Percentiles rank a stretch among this genome's conserved stretches.
Evolutionary conservation across 2,888 invertebrate genomes (phyloP).

Genomic region (Invenusta paracnida): DNA sequence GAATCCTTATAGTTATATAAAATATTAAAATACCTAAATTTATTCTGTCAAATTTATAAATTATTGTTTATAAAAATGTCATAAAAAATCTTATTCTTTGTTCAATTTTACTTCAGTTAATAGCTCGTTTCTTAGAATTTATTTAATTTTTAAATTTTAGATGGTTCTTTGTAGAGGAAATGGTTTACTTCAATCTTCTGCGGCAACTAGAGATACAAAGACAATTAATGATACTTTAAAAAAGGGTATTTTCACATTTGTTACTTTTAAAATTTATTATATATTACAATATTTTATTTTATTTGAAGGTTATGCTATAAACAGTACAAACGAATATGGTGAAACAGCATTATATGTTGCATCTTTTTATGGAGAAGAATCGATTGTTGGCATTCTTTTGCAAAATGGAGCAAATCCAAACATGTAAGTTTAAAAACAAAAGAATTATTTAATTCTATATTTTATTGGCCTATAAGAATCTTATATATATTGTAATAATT

Average conservation of each 20-base stretch:
- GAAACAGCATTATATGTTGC: constrained; percentile 40
- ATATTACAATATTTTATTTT: background rate
- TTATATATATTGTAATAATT: too few relatives aligned
- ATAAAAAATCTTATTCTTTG: too few relatives aligned
- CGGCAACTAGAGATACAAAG: constrained; percentile 12
- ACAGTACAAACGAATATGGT: constrained; percentile 37
- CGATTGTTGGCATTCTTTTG: constrained; percentile 36
- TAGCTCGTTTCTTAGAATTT: constrained; percentile 50
- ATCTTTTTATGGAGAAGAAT: constrained; percentile 35
- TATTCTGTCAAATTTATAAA: too few relatives aligned
- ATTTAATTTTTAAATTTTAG: background rate
- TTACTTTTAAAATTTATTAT: background rate
- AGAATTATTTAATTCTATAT: background rate
- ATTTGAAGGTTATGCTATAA: constrained; percentile 33
- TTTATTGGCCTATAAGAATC: too few relatives aligned
- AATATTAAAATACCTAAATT: too few relatives aligned
- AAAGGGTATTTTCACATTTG: background rate
- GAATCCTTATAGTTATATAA: too few relatives aligned
- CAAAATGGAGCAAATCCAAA: constrained; percentile 32
- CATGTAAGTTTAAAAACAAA: background rate
- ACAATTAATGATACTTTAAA: background rate
- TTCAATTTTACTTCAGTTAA: too few relatives aligned
- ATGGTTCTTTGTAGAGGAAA: constrained; percentile 37
- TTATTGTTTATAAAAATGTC: too few relatives aligned
- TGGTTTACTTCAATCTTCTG: constrained; percentile 35